Evolutionary conservation across 2,888 invertebrate species (phyloP).

Genomic region (Orthonevra nobilis): DNA sequence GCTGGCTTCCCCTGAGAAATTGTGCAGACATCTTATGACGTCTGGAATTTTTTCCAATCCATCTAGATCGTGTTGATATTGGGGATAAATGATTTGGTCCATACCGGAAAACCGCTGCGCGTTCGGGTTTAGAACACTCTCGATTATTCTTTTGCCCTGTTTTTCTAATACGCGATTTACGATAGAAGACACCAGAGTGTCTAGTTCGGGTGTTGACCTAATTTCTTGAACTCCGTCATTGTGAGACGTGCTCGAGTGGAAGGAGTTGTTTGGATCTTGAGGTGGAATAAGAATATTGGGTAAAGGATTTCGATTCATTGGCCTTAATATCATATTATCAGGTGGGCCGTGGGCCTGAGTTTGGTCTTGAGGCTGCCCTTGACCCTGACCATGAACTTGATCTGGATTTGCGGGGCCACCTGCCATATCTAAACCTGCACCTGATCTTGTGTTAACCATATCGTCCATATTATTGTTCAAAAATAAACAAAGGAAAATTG

Average conservation of each 20-base stretch:
- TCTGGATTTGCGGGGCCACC: no score
- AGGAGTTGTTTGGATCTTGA: background rate
- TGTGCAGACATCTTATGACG: constrained; percentile 12
- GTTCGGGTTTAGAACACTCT: constrained; percentile 3
- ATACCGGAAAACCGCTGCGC: constrained; percentile 4
- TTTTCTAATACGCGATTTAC: constrained; percentile 13
- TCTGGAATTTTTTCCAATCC: constrained; percentile 16
- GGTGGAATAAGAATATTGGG: background rate
- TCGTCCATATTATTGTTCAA: background rate
- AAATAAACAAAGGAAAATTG: background rate
- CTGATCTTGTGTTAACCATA: constrained; percentile 6
- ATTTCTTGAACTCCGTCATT: constrained; percentile 1
- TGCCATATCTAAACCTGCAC: background rate
- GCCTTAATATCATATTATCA: background rate
- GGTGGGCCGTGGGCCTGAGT: background rate
- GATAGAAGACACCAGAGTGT: background rate
- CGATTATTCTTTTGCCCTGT: constrained; percentile 2
- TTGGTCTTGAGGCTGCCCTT: background rate
- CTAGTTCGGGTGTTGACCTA: constrained; percentile 5
- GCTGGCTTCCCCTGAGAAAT: constrained; percentile 12
- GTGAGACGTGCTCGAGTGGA: background rate
- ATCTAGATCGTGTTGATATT: background rate
- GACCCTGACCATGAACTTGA: background rate
- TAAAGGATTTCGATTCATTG: background rate
- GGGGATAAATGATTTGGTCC: constrained; percentile 5